Evolutionary conservation across 2,797 vertebrate species (phyloP).

Genomic region (Echiichthys vipera): DNA sequence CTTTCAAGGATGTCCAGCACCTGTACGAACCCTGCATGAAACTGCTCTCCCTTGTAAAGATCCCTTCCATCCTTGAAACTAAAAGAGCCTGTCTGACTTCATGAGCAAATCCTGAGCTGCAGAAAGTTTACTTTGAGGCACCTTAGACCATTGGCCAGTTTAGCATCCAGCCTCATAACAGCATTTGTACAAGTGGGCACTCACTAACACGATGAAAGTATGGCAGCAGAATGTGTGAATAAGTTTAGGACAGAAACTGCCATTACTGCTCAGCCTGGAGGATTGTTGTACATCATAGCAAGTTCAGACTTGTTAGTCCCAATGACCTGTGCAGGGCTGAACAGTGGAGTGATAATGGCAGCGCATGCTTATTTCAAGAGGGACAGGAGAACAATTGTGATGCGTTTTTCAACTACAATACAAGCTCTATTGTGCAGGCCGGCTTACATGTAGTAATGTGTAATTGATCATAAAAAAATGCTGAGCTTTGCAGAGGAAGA

Average conservation of each 20-base stretch:
- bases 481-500: neutral
- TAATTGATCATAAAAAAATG: neutral
- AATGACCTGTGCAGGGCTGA: constrained; percentile 29
- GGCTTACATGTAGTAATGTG: neutral
- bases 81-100: neutral
- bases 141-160: neutral
- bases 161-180: neutral
- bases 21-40: too few species aligned
- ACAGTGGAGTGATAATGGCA: constrained; percentile 5
- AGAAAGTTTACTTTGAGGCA: neutral
- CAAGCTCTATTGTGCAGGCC: neutral
- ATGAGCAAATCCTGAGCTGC: constrained; percentile 1
- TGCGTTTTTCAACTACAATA: neutral
- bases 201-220: constrained; percentile 25
- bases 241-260: constrained; percentile 35
- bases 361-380: constrained; percentile 7
- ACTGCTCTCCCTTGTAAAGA: too few species aligned
- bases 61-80: neutral
- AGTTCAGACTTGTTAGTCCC: constrained; percentile 28
- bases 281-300: constrained; percentile 30
- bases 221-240: constrained; percentile 24
- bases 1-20: too few species aligned
- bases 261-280: constrained; percentile 34
- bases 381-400: neutral
- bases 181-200: constrained; percentile 2